Evolutionary conservation across 1,140 invertebrate species (phyloP).

Genomic region (Adoxophyes honmai): DNA sequence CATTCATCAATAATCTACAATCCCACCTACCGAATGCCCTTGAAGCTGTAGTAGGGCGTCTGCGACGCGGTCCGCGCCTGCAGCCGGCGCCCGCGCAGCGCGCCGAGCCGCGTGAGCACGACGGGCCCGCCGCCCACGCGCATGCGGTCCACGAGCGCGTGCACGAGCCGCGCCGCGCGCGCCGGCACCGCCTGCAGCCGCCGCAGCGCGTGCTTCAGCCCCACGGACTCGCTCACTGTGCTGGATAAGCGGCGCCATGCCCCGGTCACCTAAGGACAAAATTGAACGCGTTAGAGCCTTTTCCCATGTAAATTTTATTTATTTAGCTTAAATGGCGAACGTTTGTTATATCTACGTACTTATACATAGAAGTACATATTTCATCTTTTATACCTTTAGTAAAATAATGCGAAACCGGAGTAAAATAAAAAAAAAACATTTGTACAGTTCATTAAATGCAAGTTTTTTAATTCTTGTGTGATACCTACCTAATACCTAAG

Average conservation of each 20-base stretch:
- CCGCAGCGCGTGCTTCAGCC: constrained; percentile 65
- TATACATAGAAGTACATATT: too few species aligned
- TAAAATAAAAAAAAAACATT: too few species aligned
- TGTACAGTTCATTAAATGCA: too few species aligned
- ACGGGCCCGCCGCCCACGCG: constrained; percentile 72
- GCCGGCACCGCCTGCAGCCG: constrained; percentile 65
- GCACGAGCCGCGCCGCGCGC: constrained; percentile 63
- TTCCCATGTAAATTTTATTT: too few species aligned
- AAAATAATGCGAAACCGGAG: too few species aligned
- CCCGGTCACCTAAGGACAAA: constrained; percentile 55
- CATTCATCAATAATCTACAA: too few species aligned
- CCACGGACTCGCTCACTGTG: constrained; percentile 69
- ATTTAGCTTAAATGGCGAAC: too few species aligned
- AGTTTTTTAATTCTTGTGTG: too few species aligned
- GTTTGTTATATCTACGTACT: too few species aligned
- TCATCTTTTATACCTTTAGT: too few species aligned
- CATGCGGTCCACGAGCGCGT: constrained; percentile 69
- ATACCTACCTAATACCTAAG: too few species aligned
- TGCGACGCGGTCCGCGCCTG: constrained; percentile 54
- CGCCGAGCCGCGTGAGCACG: constrained; percentile 68
- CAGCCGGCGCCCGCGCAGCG: constrained; percentile 60
- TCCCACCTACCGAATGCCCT: constrained; percentile 78
- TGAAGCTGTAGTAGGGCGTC: constrained; percentile 65
- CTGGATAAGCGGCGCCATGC: constrained; percentile 67
- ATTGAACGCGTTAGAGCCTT: too few species aligned